Percentiles rank a stretch among this genome's conserved stretches.
phyloP scores from a whole-genome alignment of 1,140 invertebrate species.

The Bombus balteatus region DNA sequence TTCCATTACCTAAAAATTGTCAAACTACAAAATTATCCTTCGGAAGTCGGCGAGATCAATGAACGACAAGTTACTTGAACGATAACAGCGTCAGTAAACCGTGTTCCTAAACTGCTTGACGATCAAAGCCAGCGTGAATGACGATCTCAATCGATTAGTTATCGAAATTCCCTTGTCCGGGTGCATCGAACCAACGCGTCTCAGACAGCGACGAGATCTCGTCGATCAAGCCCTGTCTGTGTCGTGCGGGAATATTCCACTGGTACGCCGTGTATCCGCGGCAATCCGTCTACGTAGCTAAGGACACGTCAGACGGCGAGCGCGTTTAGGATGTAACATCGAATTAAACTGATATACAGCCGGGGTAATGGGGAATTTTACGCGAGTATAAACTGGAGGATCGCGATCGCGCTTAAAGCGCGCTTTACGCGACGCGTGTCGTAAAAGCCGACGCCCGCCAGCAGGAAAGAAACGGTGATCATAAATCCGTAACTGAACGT shows the following conservation, averaged over 20 bases:
- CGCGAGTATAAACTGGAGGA: constrained; percentile 28
- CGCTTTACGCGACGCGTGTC: too few relatives aligned
- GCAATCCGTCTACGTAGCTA: constrained; percentile 16
- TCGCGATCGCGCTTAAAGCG: not conserved
- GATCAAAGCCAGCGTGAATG: not conserved
- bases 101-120: not conserved
- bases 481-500: too few relatives aligned
- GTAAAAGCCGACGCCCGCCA: too few relatives aligned
- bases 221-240: not conserved
- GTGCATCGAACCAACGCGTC: not conserved
- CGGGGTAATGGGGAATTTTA: constrained; percentile 28
- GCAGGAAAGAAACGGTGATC: too few relatives aligned
- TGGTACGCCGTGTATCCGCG: not conserved
- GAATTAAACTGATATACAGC: constrained; percentile 42
- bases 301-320: not conserved
- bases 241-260: not conserved
- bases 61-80: too few relatives aligned
- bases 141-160: constrained; percentile 13
- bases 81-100: not conserved
- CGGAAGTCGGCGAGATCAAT: too few relatives aligned
- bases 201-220: not conserved
- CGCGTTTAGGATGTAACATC: constrained; percentile 29
- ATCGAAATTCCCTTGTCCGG: constrained; percentile 4
- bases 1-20: too few relatives aligned
- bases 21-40: too few relatives aligned